A percentile compares a stretch with the other conserved stretches of the same genome.
Conservation (phyloP, 2,797 vertebrate species). For the Cetoscarus ocellatus region DNA sequence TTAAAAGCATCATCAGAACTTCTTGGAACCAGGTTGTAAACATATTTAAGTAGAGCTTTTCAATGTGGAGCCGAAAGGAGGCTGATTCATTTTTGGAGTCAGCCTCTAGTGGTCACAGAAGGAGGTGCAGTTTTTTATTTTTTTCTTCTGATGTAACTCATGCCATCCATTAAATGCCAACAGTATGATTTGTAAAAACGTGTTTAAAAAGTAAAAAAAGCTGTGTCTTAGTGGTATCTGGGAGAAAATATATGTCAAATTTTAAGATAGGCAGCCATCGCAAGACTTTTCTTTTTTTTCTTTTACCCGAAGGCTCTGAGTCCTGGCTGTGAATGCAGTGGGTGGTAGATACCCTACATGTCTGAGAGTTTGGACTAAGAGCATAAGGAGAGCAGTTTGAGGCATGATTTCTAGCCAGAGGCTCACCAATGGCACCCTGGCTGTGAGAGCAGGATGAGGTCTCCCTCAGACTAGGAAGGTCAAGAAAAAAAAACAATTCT, state of each 20-base stretch:
- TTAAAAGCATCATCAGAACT: no score
- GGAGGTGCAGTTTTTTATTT: no score
- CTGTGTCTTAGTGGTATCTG: constrained; percentile 2
- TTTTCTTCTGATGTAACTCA: no score
- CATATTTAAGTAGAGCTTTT: no score
- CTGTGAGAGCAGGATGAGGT: constrained; percentile 55
- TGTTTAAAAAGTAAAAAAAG: neutral
- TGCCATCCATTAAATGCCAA: no score
- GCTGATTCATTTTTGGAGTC: no score
- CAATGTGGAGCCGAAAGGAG: no score
- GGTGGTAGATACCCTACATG: constrained; percentile 59
- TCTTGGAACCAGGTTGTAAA: no score
- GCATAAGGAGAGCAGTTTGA: constrained; percentile 55
- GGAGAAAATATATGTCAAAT: constrained; percentile 29
- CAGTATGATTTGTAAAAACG: no score
- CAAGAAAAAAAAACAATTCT: constrained; percentile 51
- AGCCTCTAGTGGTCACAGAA: no score
- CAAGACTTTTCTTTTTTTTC: constrained; percentile 46
- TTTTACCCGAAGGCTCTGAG: constrained; percentile 45
- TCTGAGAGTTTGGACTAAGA: constrained; percentile 56
- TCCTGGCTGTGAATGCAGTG: constrained; percentile 54
- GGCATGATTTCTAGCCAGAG: constrained; percentile 65
- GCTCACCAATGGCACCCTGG: constrained; percentile 48
- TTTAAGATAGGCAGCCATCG: constrained; percentile 24
- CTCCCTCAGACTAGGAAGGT: constrained; percentile 58